Evolutionary conservation across 2,113 vertebrate species (phyloP).

Genomic region (Dolichallabes microphthalmus): DNA sequence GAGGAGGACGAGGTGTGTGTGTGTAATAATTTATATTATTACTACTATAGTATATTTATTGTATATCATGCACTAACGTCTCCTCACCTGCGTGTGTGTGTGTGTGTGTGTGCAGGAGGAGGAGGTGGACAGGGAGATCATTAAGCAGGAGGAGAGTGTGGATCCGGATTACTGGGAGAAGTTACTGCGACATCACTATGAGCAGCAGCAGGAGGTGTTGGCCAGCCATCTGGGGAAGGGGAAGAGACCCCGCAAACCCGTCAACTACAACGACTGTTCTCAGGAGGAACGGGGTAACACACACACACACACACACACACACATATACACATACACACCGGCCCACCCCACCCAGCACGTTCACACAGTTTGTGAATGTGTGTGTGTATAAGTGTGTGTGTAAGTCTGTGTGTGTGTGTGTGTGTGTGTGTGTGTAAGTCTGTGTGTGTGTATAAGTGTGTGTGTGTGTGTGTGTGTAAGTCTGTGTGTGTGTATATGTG

Average conservation of each 20-base stretch:
- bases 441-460: too few relatives aligned
- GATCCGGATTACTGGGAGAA: conserved; percentile 99
- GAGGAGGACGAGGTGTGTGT: conserved; percentile 91
- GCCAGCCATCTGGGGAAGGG: conserved; percentile 97
- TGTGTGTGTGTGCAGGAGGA: conserved; percentile 76
- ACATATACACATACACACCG: too few relatives aligned
- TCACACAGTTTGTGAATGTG: background rate
- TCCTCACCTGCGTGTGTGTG: background rate
- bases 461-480: too few relatives aligned
- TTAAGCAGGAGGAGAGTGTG: conserved; percentile 97
- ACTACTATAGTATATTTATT: background rate
- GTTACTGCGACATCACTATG: conserved; percentile 94
- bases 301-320: too few relatives aligned
- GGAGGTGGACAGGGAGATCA: conserved; percentile 95
- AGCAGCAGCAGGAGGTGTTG: conserved; percentile 96
- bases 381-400: background rate
- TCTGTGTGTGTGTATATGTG: too few relatives aligned
- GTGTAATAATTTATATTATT: background rate
- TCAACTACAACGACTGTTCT: conserved; percentile 98
- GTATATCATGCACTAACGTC: background rate
- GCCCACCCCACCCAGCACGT: too few relatives aligned
- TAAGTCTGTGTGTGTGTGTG: too few relatives aligned
- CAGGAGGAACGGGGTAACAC: conserved; percentile 92
- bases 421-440: too few relatives aligned
- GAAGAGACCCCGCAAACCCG: conserved; percentile 96